phyloP scores from a whole-genome alignment of 2,797 vertebrate species.

The Emys orbicularis region DNA sequence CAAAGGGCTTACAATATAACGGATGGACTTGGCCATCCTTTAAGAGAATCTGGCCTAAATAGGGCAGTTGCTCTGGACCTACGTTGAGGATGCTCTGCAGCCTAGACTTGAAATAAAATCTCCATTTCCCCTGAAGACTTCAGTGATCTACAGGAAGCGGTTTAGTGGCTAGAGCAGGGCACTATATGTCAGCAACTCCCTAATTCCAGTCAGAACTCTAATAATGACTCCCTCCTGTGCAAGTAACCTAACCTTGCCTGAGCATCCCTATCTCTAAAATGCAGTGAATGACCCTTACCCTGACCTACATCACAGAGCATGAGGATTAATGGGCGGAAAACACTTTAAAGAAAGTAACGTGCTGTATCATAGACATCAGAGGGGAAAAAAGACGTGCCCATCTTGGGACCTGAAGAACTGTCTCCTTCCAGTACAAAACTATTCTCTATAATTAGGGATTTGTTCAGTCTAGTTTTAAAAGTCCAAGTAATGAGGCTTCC shows the following conservation, averaged over 20 bases:
- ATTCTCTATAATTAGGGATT: neutral
- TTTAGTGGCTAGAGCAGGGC: neutral
- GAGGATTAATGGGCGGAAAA: neutral
- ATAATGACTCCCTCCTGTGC: neutral
- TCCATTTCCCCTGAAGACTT: neutral
- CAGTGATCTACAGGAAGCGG: neutral
- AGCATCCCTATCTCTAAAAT: neutral
- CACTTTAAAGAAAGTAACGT: neutral
- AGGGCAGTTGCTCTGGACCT: neutral
- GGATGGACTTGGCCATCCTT: neutral
- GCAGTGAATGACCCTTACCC: neutral
- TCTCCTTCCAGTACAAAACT: neutral
- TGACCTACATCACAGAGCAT: neutral
- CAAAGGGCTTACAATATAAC: neutral
- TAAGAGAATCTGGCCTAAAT: neutral
- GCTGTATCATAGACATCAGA: neutral
- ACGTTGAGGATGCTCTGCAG: neutral
- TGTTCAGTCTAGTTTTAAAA: neutral
- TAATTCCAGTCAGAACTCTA: neutral
- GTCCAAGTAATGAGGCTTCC: neutral
- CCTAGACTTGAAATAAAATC: neutral
- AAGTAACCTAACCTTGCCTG: neutral
- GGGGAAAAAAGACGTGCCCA: neutral
- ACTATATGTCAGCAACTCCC: neutral
- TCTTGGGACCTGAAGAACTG: neutral